phyloP scores from a whole-genome alignment of 2,888 invertebrate species.

The Rhagophthalmus giganteus region DNA sequence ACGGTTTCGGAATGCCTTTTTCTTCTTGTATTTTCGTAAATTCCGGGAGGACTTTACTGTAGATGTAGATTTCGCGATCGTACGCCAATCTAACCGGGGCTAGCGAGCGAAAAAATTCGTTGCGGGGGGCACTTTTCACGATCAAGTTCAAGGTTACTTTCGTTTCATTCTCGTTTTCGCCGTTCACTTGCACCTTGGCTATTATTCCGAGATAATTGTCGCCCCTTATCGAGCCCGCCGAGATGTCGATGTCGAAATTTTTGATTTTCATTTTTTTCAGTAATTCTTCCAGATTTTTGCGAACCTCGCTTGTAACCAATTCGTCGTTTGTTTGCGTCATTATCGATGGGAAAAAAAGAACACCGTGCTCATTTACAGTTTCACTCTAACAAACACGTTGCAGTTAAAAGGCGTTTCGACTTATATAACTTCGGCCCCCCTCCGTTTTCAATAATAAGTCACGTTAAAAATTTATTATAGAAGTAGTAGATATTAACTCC shows the following conservation, averaged over 20 bases:
- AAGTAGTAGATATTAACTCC: too few relatives aligned
- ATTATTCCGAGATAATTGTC: conserved; percentile 44
- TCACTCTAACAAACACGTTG: too few relatives aligned
- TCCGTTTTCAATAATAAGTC: too few relatives aligned
- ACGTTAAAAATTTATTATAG: too few relatives aligned
- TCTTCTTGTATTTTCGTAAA: conserved; percentile 38
- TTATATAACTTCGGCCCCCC: too few relatives aligned
- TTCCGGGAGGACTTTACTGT: conserved; percentile 39
- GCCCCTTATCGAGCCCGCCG: conserved; percentile 36
- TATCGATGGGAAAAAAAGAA: too few relatives aligned
- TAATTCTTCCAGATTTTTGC: not conserved
- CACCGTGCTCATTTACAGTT: too few relatives aligned
- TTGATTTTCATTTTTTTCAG: not conserved
- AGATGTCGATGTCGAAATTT: conserved; percentile 3
- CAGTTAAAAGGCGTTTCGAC: too few relatives aligned
- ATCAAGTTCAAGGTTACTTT: conserved; percentile 35
- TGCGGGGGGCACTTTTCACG: conserved; percentile 39
- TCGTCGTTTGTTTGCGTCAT: not conserved
- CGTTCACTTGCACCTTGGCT: conserved; percentile 29
- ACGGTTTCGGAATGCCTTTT: conserved; percentile 23
- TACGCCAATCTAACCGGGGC: conserved; percentile 37
- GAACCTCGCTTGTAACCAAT: not conserved
- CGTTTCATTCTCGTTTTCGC: conserved; percentile 20
- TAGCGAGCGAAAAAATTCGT: conserved; percentile 32
- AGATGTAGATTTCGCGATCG: conserved; percentile 41